Evolutionary conservation across 2,797 vertebrate species (phyloP).

Genomic region (Paratrypauchen microcephalus): DNA sequence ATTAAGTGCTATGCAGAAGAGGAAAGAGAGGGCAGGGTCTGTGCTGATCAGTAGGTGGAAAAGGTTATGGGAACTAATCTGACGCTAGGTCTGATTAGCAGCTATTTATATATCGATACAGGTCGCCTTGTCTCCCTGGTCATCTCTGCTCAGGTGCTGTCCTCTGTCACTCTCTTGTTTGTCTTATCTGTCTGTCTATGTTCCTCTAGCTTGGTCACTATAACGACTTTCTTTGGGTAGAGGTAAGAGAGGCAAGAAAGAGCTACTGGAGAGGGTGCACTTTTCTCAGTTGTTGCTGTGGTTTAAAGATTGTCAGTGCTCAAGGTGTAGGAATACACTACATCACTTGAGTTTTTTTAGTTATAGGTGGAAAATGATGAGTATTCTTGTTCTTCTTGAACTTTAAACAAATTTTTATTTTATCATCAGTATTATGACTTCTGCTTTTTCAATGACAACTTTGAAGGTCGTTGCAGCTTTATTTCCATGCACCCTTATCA

Average conservation of each 20-base stretch:
- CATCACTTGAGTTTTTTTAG: too few relatives aligned
- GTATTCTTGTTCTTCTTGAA: too few relatives aligned
- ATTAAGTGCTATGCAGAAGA: not conserved
- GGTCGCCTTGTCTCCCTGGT: constrained; percentile 28
- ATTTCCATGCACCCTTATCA: not conserved
- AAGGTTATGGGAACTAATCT: constrained; percentile 74
- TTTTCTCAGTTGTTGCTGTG: too few relatives aligned
- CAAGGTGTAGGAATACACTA: too few relatives aligned
- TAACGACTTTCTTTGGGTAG: too few relatives aligned
- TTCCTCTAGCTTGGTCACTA: constrained; percentile 1
- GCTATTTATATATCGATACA: constrained; percentile 66
- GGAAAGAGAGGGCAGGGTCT: constrained; percentile 39
- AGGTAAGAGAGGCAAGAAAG: too few relatives aligned
- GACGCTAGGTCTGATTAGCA: constrained; percentile 67
- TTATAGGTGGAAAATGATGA: too few relatives aligned
- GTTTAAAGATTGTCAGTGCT: too few relatives aligned
- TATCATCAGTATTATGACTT: not conserved
- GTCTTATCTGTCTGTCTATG: constrained; percentile 20
- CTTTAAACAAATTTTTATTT: not conserved
- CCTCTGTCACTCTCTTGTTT: constrained; percentile 9
- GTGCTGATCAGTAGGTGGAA: constrained; percentile 49
- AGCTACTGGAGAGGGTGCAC: too few relatives aligned
- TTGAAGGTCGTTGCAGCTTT: not conserved
- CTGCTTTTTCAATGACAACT: not conserved
- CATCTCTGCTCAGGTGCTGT: constrained; percentile 33